Percentiles rank a stretch among this genome's conserved stretches.
These are phyloP conservation scores for Equus quagga DNA, from an alignment of 2,113 vertebrate species.

Conservation along the genomic window DNA sequence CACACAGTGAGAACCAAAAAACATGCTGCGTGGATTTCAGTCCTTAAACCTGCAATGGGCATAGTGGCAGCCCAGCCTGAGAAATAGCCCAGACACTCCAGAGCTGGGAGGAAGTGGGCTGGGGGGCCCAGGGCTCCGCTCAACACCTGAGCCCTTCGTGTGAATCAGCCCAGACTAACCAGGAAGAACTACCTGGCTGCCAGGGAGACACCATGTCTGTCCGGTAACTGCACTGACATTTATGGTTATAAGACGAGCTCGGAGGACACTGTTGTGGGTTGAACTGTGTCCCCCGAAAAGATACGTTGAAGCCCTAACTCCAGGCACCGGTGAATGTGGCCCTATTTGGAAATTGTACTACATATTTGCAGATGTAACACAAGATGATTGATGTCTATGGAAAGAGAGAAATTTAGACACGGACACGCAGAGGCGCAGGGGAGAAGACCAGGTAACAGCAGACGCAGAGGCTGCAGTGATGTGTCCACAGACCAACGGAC, in stretches of 20 bases:
- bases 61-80: accelerated
- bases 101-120: accelerated
- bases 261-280: background rate
- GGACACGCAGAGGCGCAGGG: background rate
- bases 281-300: background rate
- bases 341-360: too few species aligned
- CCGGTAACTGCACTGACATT: background rate
- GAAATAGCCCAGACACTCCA: background rate
- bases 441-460: background rate
- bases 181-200: background rate
- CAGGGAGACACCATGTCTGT: background rate
- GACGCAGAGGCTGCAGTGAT: background rate
- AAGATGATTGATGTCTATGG: background rate
- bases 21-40: background rate
- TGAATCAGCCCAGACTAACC: too few species aligned
- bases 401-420: background rate
- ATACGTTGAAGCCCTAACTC: background rate
- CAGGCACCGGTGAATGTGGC: background rate
- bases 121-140: background rate
- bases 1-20: background rate
- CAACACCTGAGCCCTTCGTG: accelerated
- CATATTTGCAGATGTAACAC: too few species aligned
- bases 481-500: too few species aligned
- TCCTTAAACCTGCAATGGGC: too few species aligned
- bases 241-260: background rate